Evolutionary conservation across 2,113 vertebrate species (phyloP).

Genomic region (Ibidorhyncha struthersii): DNA sequence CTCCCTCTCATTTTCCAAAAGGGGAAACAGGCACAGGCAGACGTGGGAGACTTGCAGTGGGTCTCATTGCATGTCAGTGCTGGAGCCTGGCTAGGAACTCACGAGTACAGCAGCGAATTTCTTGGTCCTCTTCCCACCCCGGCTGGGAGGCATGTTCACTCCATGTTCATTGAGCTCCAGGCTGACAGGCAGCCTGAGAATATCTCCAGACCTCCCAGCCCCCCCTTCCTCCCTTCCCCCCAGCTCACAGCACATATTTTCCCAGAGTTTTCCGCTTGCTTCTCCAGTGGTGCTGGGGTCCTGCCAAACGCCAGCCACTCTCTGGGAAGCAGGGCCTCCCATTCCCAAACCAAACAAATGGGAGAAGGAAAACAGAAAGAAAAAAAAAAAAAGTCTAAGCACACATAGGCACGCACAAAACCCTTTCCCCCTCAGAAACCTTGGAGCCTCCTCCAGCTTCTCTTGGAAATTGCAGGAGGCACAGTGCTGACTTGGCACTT

Average conservation of each 20-base stretch:
- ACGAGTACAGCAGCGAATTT: background rate
- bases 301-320: constrained; percentile 64
- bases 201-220: constrained; percentile 28
- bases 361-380: constrained; percentile 15
- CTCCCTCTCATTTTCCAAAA: background rate
- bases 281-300: constrained; percentile 54
- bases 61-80: background rate
- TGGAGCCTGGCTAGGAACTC: background rate
- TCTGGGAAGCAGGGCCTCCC: constrained; percentile 51
- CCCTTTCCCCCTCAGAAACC: background rate
- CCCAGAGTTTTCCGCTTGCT: constrained; percentile 66
- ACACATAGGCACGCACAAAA: background rate
- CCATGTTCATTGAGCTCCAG: constrained; percentile 1
- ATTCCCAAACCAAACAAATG: constrained; percentile 64
- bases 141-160: background rate
- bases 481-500: constrained; percentile 66
- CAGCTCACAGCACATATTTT: constrained; percentile 54
- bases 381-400: background rate
- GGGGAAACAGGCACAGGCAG: background rate
- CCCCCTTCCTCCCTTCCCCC: constrained; percentile 27
- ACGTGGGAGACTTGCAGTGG: accelerated
- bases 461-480: background rate
- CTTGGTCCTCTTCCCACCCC: background rate
- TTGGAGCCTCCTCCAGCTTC: constrained; percentile 32
- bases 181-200: constrained; percentile 47